Evolutionary conservation across 2,888 invertebrate species (phyloP).

Genomic region (Chrysodeixis includens): DNA sequence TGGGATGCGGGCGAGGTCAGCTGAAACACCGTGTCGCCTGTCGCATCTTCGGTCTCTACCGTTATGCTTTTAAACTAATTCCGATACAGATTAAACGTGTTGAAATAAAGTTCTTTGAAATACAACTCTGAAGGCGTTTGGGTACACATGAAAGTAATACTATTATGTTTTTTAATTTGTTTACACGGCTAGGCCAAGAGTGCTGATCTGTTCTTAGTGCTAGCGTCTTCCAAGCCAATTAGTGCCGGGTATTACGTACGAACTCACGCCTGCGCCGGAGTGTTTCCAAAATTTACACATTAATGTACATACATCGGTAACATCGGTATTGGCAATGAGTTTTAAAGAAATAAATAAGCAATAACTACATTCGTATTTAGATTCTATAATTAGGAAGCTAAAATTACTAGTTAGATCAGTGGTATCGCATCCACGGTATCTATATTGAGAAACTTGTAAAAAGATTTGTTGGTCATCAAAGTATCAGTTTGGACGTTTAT

Average conservation of each 20-base stretch:
- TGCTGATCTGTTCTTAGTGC: slow-evolving; percentile 5
- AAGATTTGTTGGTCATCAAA: slow-evolving; percentile 40
- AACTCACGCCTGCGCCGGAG: background rate
- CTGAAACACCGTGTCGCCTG: background rate
- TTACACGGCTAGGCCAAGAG: slow-evolving; percentile 3
- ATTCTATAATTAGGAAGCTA: slow-evolving; percentile 29
- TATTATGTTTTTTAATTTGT: background rate
- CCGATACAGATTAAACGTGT: background rate
- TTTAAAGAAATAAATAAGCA: slow-evolving; percentile 14
- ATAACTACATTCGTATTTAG: slow-evolving; percentile 5
- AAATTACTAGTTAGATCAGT: slow-evolving; percentile 38
- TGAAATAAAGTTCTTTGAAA: background rate
- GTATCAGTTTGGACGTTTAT: slow-evolving; percentile 37
- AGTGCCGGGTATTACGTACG: background rate
- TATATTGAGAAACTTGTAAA: slow-evolving; percentile 32
- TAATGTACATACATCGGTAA: background rate
- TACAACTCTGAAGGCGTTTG: background rate
- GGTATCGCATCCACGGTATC: slow-evolving; percentile 16
- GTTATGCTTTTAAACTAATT: background rate
- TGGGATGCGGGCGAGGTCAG: slow-evolving; percentile 69
- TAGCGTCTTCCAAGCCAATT: slow-evolving; percentile 6
- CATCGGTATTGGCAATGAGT: slow-evolving; percentile 1
- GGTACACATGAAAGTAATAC: background rate
- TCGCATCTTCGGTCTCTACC: slow-evolving; percentile 19
- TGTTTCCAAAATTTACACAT: slow-evolving; percentile 4